phyloP scores from a whole-genome alignment of 2,888 invertebrate genomes.

The Heliconius charithonia region DNA sequence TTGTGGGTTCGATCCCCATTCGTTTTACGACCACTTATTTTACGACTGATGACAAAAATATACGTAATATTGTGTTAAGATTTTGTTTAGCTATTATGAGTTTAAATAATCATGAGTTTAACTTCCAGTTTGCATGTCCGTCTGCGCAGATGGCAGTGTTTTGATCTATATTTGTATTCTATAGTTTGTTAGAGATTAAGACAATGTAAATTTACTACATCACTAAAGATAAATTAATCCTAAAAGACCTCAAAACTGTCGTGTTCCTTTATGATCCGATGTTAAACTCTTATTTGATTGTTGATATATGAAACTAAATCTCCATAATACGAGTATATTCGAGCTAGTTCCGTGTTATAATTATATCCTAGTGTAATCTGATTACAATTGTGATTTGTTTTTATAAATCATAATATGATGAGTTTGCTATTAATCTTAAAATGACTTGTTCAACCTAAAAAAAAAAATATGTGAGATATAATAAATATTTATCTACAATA shows the following conservation, averaged over 20 bases:
- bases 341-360: conserved; percentile 31
- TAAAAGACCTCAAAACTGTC: not conserved
- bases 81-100: no score
- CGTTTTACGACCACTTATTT: no score
- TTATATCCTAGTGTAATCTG: conserved; percentile 24
- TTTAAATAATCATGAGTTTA: no score
- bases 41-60: no score
- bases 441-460: not conserved
- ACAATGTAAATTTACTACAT: not conserved
- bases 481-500: not conserved
- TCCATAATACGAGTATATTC: conserved; percentile 22
- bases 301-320: conserved; percentile 26
- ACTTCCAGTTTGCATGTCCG: no score
- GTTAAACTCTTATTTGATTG: conserved; percentile 15
- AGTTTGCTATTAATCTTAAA: conserved; percentile 20
- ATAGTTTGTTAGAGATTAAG: not conserved
- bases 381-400: not conserved
- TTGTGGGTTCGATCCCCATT: no score
- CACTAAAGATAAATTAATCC: not conserved
- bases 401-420: not conserved
- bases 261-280: conserved; percentile 2
- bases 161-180: not conserved
- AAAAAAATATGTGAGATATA: not conserved
- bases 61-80: no score
- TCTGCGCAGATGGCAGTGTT: not conserved